A percentile compares a stretch with the other conserved stretches of the same genome.
Conservation (phyloP, 2,797 vertebrate species). For the Anguilla pacifica region DNA sequence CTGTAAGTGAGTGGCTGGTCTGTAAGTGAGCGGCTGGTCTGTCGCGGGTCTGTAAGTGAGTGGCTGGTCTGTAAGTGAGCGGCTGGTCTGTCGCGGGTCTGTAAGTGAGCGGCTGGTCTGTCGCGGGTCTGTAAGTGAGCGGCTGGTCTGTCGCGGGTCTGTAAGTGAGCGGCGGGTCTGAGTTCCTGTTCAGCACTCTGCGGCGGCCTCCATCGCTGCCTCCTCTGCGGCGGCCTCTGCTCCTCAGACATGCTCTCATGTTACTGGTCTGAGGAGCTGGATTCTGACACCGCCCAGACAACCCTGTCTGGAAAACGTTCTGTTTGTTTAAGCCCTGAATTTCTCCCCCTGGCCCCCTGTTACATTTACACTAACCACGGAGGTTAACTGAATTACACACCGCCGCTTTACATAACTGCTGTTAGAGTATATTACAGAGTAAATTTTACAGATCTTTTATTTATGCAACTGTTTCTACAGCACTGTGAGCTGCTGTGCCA, state of each 20-base stretch:
- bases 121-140: too few species aligned
- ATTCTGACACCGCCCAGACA: not conserved
- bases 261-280: constrained; percentile 6
- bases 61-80: too few species aligned
- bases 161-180: too few species aligned
- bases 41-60: too few species aligned
- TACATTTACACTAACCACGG: not conserved
- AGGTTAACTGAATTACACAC: not conserved
- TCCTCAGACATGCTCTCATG: constrained; percentile 11
- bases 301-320: constrained; percentile 4
- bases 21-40: too few species aligned
- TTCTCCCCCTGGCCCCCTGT: not conserved
- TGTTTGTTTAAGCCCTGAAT: not conserved
- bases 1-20: too few species aligned
- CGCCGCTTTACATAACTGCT: not conserved
- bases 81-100: too few species aligned
- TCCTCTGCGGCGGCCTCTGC: not conserved
- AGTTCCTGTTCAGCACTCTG: too few species aligned
- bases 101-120: too few species aligned
- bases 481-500: not conserved
- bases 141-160: too few species aligned
- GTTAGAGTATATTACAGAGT: not conserved
- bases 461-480: not conserved
- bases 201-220: not conserved
- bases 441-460: too few species aligned